Conservation (phyloP, 2,797 vertebrate species). For the Remorina albescens region DNA sequence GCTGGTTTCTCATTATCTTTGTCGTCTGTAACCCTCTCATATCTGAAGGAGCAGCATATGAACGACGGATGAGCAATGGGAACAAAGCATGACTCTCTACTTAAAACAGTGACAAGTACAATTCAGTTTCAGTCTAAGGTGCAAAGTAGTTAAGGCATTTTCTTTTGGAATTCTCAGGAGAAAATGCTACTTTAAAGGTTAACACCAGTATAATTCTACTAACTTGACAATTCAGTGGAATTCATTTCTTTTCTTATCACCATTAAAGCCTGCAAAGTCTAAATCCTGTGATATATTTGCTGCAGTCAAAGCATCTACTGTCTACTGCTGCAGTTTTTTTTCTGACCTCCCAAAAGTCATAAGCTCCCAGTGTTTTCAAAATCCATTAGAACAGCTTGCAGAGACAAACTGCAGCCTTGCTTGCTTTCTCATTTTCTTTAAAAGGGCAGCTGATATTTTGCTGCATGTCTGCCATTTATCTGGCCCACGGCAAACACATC, state of each 20-base stretch:
- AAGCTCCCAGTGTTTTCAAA: conserved; percentile 58
- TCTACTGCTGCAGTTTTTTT: conserved; percentile 31
- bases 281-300: conserved; percentile 44
- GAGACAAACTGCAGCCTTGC: conserved; percentile 65
- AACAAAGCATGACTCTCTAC: not conserved
- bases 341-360: conserved; percentile 56
- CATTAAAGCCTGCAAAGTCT: conserved; percentile 29
- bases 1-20: conserved; percentile 64
- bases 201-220: conserved; percentile 13
- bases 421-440: conserved; percentile 68
- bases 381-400: conserved; percentile 68
- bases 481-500: conserved; percentile 47
- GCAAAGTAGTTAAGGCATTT: conserved; percentile 22
- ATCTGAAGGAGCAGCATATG: conserved; percentile 58
- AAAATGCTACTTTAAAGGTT: conserved; percentile 29
- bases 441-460: conserved; percentile 73
- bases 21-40: conserved; percentile 71
- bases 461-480: conserved; percentile 59
- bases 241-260: conserved; percentile 31
- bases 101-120: not conserved
- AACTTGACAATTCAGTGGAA: conserved; percentile 17
- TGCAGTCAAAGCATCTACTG: conserved; percentile 36
- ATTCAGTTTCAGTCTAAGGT: conserved; percentile 9
- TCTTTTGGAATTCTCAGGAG: conserved; percentile 2
- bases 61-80: not conserved